Conservation (phyloP, 2,888 invertebrate genomes). For the Mystacides longicornis region DNA sequence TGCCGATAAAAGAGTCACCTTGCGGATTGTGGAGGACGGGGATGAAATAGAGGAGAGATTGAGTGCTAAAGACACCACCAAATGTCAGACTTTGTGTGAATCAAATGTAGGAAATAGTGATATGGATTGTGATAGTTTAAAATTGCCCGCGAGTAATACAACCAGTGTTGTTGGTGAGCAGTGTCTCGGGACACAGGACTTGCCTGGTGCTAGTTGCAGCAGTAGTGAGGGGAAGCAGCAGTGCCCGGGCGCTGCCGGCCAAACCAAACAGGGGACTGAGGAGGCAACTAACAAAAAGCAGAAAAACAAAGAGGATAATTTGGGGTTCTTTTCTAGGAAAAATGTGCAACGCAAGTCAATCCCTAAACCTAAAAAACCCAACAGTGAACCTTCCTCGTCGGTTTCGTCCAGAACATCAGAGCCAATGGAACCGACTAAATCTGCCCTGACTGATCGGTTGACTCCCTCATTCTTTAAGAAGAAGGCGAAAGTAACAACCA, state of each 20-base stretch:
- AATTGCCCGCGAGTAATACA: constrained; percentile 40
- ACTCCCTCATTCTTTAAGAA: constrained; percentile 46
- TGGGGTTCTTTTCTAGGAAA: constrained; percentile 39
- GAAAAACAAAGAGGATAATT: constrained; percentile 28
- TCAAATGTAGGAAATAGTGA: constrained; percentile 14
- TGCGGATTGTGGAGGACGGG: constrained; percentile 15
- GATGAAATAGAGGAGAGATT: constrained; percentile 11
- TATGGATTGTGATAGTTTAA: constrained; percentile 20
- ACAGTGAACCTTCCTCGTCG: constrained; percentile 35
- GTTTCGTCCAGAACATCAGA: not conserved
- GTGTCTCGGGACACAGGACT: constrained; percentile 19
- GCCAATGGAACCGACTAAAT: constrained; percentile 30
- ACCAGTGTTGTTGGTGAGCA: constrained; percentile 41
- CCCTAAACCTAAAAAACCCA: constrained; percentile 40
- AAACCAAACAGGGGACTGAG: constrained; percentile 18
- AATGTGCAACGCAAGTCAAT: constrained; percentile 45
- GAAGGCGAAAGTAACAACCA: constrained; percentile 33
- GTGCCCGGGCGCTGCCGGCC: not conserved
- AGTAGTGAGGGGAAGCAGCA: not conserved
- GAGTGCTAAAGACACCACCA: constrained; percentile 2
- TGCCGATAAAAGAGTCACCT: not conserved
- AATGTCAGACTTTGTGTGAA: constrained; percentile 19
- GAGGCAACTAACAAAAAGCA: constrained; percentile 3
- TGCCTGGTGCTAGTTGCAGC: constrained; percentile 16
- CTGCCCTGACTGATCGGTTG: constrained; percentile 40